These are phyloP conservation scores for Sparidentex hasta DNA, from an alignment of 2,797 vertebrate genomes.

Conservation along the genomic window DNA sequence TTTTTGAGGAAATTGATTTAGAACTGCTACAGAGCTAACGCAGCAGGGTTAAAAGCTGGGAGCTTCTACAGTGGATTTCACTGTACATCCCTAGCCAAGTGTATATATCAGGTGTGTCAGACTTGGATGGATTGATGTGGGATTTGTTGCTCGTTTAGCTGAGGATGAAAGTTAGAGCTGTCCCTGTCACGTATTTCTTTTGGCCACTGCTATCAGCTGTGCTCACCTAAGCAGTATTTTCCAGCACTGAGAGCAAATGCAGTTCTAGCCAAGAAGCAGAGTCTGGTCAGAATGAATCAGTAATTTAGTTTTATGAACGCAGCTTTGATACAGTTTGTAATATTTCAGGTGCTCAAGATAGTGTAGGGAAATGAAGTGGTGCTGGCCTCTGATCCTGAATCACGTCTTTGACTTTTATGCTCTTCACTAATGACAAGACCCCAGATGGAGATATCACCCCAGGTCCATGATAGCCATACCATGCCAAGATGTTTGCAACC, in stretches of 20 bases:
- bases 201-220: conserved; percentile 18
- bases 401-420: conserved; percentile 10
- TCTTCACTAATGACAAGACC: conserved; percentile 22
- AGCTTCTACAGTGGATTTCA: not conserved
- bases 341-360: conserved; percentile 48
- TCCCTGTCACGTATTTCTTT: not conserved
- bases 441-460: not conserved
- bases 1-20: not conserved
- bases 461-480: conserved; percentile 25
- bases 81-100: not conserved
- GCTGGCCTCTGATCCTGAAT: conserved; percentile 38
- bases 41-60: not conserved
- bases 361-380: conserved; percentile 44
- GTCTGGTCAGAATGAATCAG: conserved; percentile 13
- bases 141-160: conserved; percentile 11
- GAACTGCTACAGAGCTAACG: conserved; percentile 5
- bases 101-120: conserved; percentile 32
- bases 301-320: conserved; percentile 25
- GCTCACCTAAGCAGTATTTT: conserved; percentile 41
- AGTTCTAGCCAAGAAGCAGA: conserved; percentile 8
- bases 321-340: conserved; percentile 40
- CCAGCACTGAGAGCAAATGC: conserved; percentile 31
- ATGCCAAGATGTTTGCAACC: conserved; percentile 16
- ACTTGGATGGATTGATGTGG: conserved; percentile 19
- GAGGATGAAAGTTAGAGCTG: conserved; percentile 16